Evolutionary conservation across 2,113 vertebrate species (phyloP).

Genomic region (Zosterops borbonicus): DNA sequence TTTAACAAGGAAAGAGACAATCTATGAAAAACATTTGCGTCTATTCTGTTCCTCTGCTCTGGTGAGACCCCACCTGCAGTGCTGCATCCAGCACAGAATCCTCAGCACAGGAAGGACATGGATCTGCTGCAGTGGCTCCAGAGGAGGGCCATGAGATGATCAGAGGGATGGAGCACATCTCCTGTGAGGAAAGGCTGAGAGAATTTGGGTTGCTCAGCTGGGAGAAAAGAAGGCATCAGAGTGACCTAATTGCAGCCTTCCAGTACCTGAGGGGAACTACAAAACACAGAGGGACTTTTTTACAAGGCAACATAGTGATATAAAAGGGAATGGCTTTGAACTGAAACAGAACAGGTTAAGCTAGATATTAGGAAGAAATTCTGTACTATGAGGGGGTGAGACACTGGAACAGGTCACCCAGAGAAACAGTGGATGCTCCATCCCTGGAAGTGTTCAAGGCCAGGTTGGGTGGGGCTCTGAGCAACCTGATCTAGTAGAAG

Average conservation of each 20-base stretch:
- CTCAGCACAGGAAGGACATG: not conserved
- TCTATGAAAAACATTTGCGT: not conserved
- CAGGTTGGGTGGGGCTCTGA: not conserved
- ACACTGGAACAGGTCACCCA: not conserved
- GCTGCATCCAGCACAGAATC: not conserved
- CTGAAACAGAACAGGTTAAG: not conserved
- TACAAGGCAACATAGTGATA: fast-evolving
- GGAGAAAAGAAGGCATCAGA: not conserved
- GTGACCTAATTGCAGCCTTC: not conserved
- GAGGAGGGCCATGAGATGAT: not conserved
- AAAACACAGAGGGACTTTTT: not conserved
- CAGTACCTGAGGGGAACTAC: not conserved
- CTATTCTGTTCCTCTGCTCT: not conserved
- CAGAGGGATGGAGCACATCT: not conserved
- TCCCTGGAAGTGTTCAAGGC: not conserved
- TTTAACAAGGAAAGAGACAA: not conserved
- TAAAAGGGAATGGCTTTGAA: not conserved
- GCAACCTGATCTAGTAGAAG: not conserved
- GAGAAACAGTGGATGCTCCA: not conserved
- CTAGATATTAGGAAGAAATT: not conserved
- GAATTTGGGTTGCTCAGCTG: fast-evolving
- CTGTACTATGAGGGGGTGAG: not conserved
- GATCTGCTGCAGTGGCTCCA: not conserved
- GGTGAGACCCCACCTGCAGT: not conserved
- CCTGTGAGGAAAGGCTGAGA: not conserved